Base-by-base conservation (phyloP, 2,888 invertebrate genomes). In the Brachyopa scutellaris region DNA sequence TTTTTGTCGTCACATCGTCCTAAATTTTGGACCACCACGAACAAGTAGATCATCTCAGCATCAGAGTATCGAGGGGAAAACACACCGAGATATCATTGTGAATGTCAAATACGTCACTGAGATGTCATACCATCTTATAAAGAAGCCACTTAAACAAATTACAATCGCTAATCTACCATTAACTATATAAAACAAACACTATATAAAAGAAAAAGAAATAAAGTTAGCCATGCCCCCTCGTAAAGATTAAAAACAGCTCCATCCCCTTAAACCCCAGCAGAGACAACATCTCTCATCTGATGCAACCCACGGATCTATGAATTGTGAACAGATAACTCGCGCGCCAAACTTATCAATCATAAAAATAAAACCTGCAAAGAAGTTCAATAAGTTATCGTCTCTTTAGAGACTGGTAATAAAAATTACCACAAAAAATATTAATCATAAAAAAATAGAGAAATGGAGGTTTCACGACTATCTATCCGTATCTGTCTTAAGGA, bases 331-430 rank as follows among this genome's bases (percentile, higher is more conserved):
- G 42, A n/a, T n/a, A n/a, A n/a, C n/a, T n/a, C 21, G 29, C 17
- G 13, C 31, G n/a, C 36, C 57, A 31, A 49, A 66, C 29, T 69
- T 42, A 51, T 61, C 26, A 36, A 38, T 33, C 61, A 47, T 38
- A 47, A 13, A 69, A 76, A 69, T 61, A 53, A 29, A 61, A 69
- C 31, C 31, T 47, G 26, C 29, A 36, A 62, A 69, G 59, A 62
- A 76, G 76, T 76, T 76, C 69, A 69, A 55, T 31, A 76, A 70
- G 55, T 70, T 70, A 77, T 77, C 69, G 21, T 17, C 21, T 13
- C 42, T 8, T 21, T 3, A 38, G 59, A 70, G 61, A 70, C 42
- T 49, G 40, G n/a, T 15, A 70, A 70, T 70, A 49, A 42, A 47
- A 55, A 69, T 47, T 47, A 69, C 57, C 40, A 51, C 29, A 19